These are phyloP conservation scores for Trissolcus brochymenae DNA, from an alignment of 2,888 invertebrate species.

Conservation along the genomic window DNA sequence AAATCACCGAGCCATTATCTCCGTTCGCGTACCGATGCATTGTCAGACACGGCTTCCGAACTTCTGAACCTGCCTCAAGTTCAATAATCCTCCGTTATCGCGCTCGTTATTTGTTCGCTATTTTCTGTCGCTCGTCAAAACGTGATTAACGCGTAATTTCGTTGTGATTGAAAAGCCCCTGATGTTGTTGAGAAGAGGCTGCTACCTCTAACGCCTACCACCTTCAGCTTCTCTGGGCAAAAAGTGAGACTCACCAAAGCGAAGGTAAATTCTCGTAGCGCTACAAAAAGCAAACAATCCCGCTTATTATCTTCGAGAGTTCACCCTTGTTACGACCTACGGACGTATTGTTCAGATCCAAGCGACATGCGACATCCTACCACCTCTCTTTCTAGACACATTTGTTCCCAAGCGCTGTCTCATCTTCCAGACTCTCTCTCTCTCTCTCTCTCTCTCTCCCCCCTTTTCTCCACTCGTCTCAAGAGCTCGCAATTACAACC, in stretches of 20 bases:
- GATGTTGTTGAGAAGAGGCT: neutral
- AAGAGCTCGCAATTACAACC: slow-evolving; percentile 73
- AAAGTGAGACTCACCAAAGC: slow-evolving; percentile 15
- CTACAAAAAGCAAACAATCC: slow-evolving; percentile 56
- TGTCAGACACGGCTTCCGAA: slow-evolving; percentile 50
- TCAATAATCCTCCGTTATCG: slow-evolving; percentile 69
- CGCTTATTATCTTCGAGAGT: slow-evolving; percentile 54
- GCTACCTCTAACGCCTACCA: neutral
- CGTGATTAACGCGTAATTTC: slow-evolving; percentile 47
- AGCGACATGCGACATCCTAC: slow-evolving; percentile 30
- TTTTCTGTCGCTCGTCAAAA: slow-evolving; percentile 12
- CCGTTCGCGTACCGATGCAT: slow-evolving; percentile 46
- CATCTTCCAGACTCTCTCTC: slow-evolving; percentile 38
- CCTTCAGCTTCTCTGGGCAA: neutral
- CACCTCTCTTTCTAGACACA: slow-evolving; percentile 12
- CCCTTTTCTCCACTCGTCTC: slow-evolving; percentile 64
- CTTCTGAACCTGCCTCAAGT: slow-evolving; percentile 64
- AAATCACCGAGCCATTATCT: slow-evolving; percentile 64
- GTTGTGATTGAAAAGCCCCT: slow-evolving; percentile 22
- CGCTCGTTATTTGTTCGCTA: slow-evolving; percentile 39
- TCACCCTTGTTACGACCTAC: slow-evolving; percentile 43
- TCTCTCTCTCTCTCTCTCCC: slow-evolving; percentile 56
- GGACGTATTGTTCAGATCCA: slow-evolving; percentile 41
- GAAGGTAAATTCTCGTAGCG: slow-evolving; percentile 14
- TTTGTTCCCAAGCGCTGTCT: slow-evolving; percentile 53